A percentile compares a stretch with the other conserved stretches of the same genome.
phyloP scores from a whole-genome alignment of 2,797 vertebrate genomes.

The Anguilla pacifica region DNA sequence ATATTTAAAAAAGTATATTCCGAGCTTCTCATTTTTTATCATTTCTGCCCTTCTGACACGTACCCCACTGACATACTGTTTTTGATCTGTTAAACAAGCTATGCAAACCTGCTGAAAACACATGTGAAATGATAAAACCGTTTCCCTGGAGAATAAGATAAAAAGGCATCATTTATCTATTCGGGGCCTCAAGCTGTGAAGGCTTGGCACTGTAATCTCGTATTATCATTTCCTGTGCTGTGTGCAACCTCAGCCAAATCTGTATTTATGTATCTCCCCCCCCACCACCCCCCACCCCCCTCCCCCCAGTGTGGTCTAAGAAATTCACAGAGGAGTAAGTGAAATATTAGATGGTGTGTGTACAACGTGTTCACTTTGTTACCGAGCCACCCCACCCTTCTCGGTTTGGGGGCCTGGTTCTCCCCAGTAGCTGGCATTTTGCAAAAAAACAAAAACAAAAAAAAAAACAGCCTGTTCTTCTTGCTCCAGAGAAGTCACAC shows the following conservation, averaged over 20 bases:
- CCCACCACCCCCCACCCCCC: neutral
- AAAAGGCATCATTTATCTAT: conserved; percentile 20
- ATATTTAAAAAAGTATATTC: neutral
- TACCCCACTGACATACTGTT: neutral
- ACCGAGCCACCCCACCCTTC: conserved; percentile 21
- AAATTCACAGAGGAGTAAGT: neutral
- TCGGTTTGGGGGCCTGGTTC: conserved; percentile 57
- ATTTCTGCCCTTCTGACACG: neutral
- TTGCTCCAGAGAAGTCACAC: conserved; percentile 17
- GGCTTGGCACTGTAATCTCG: conserved; percentile 3
- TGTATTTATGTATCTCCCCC: neutral
- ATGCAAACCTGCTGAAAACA: conserved; percentile 16
- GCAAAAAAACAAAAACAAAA: conserved; percentile 40
- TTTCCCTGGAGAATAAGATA: neutral
- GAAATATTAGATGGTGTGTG: neutral
- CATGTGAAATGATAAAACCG: conserved; percentile 11
- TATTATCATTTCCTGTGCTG: conserved; percentile 12
- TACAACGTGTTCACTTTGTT: neutral
- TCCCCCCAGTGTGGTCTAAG: neutral
- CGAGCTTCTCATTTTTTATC: neutral
- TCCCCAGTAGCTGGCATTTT: conserved; percentile 64
- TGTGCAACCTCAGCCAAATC: conserved; percentile 15
- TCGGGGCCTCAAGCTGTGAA: neutral
- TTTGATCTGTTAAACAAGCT: neutral
- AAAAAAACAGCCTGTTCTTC: conserved; percentile 36